Percentiles rank a stretch among this genome's conserved stretches.
phyloP scores from a whole-genome alignment of 2,113 vertebrate species.

The Cavia porcellus region DNA sequence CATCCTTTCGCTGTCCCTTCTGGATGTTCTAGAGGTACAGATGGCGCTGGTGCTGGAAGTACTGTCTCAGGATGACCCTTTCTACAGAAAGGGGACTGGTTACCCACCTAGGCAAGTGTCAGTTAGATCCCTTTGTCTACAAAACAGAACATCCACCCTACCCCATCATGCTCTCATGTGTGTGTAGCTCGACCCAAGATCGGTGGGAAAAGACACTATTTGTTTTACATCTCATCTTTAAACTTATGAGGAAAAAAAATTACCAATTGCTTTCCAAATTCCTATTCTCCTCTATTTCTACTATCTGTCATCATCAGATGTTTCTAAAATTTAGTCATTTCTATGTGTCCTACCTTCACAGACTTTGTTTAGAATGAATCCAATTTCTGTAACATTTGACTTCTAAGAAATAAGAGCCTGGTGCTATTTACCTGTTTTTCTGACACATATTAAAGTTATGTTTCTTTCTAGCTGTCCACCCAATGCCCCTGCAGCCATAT shows the following conservation, averaged over 20 bases:
- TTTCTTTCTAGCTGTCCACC: not conserved
- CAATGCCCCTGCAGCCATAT: not conserved
- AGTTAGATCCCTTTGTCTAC: not conserved
- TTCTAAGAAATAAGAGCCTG: not conserved
- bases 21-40: not conserved
- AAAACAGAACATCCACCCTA: not conserved
- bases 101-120: not conserved
- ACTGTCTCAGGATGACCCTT: not conserved
- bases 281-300: not conserved
- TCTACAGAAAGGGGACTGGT: not conserved
- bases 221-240: not conserved
- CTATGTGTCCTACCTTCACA: not conserved
- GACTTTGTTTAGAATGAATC: not conserved
- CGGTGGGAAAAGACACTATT: not conserved
- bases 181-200: not conserved
- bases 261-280: not conserved
- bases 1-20: not conserved
- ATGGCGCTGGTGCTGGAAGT: not conserved
- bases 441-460: not conserved
- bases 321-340: slow-evolving; percentile 25
- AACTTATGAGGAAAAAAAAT: not conserved
- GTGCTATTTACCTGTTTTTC: not conserved
- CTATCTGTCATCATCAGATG: not conserved
- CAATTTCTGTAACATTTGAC: not conserved
- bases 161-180: not conserved